Base-by-base conservation (phyloP, 2,797 vertebrate genomes). In the Hypotaenidia okinawae region DNA sequence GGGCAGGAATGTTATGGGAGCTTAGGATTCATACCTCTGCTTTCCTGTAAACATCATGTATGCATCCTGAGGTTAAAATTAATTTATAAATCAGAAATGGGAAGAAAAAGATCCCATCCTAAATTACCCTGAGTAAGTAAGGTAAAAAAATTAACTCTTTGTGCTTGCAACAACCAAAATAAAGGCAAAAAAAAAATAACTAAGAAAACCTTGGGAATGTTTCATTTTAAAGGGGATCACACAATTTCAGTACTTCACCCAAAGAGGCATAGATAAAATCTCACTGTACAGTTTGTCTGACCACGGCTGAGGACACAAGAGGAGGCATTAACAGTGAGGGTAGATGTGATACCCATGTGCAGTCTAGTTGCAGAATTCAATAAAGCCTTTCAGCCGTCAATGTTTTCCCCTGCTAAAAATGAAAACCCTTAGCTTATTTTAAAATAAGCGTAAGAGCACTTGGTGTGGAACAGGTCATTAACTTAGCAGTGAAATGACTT, bases 391-490 rank as follows among this genome's bases (percentile, higher is more conserved):
- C 25, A 73, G 25, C 32, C 3, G 6, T 32, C 68, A 88, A 63
- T 9, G 47, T 74, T 76, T 75, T 39, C 33, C 45, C 55, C 66
- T 39, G 22, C 22, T 91, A 67, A 83, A 90, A 93, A 70, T 49
- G 27, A 85, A 87, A 89, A 3, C 7, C 16, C 22, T 54, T 43
- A 22, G 22, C 83, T 94, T 91, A 78, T 69, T 78, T 78, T 62
- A 51, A 77, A 90, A 91, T 49, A 89, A 72, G 51, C 73, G 49
- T 30, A 78, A 76, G 43, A 30, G 63, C 61, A 77, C 16, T 59
- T 80, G 23, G 28, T 39, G 59, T n/a, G 52, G 72, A 75, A 93
- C 14, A 63, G 33, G 89, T 74, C 78, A 94, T 87, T 92, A 95
- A 88, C 25, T 87, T 27, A 52, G n/a, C 16, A 84, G 57, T 49